Percentiles rank a stretch among this genome's conserved stretches.
Evolutionary conservation across 1,140 invertebrate genomes (phyloP).

Genomic region (Drosophila ficusphila): DNA sequence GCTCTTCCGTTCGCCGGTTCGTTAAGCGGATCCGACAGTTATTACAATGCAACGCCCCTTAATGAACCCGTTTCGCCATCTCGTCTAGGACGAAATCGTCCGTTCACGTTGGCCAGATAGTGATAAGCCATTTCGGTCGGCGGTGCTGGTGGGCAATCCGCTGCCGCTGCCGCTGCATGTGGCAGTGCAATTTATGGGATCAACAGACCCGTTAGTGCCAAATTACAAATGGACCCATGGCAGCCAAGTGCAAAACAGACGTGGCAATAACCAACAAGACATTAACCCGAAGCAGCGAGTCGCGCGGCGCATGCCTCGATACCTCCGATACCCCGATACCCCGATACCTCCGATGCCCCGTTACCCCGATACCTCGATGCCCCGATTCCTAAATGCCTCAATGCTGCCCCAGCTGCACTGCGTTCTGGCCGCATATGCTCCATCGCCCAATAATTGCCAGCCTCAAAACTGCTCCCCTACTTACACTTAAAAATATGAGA

Average conservation of each 20-base stretch:
- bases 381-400: slow-evolving; percentile 30
- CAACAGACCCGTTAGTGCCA: slow-evolving; percentile 79
- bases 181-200: slow-evolving; percentile 73
- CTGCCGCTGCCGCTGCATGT: slow-evolving; percentile 29
- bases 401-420: slow-evolving; percentile 42
- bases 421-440: slow-evolving; percentile 62
- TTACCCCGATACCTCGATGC: slow-evolving; percentile 21
- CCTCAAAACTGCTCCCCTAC: not conserved
- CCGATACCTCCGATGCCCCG: slow-evolving; percentile 3
- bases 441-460: slow-evolving; percentile 65
- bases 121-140: slow-evolving; percentile 27
- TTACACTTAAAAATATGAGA: not conserved
- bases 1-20: slow-evolving; percentile 37
- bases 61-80: slow-evolving; percentile 76
- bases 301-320: slow-evolving; percentile 36
- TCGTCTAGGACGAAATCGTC: slow-evolving; percentile 28
- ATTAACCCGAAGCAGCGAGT: slow-evolving; percentile 71
- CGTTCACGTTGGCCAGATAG: slow-evolving; percentile 35
- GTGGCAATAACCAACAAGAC: slow-evolving; percentile 81
- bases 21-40: slow-evolving; percentile 63
- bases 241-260: slow-evolving; percentile 64
- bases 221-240: slow-evolving; percentile 73
- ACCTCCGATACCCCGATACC: slow-evolving; percentile 11
- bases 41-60: slow-evolving; percentile 54
- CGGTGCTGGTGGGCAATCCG: slow-evolving; percentile 3